Conservation (phyloP, 2,888 invertebrate genomes). For the Heterodera filipjevi region DNA sequence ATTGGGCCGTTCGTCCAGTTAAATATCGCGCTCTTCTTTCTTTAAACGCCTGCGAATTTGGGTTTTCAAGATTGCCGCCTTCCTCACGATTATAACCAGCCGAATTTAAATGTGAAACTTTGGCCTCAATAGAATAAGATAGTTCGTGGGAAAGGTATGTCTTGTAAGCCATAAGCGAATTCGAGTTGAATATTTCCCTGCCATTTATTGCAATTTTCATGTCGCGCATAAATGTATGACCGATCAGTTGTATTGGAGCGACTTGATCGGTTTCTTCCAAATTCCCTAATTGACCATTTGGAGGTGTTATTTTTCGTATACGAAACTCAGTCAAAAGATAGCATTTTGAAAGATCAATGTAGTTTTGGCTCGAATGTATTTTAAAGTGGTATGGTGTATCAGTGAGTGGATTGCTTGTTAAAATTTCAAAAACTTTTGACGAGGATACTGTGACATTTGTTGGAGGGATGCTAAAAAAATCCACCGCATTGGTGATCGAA, state of each 20-base stretch:
- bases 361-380: slow-evolving; percentile 17
- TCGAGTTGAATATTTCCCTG: not conserved
- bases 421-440: slow-evolving; percentile 11
- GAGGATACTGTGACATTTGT: slow-evolving; percentile 17
- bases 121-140: not conserved
- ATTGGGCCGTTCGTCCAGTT: not conserved
- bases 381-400: slow-evolving; percentile 25
- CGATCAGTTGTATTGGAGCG: slow-evolving; percentile 1
- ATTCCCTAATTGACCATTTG: not conserved
- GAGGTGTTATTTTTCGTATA: not conserved
- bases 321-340: slow-evolving; percentile 6
- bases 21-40: not conserved
- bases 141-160: slow-evolving; percentile 2
- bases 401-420: slow-evolving; percentile 20
- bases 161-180: slow-evolving; percentile 14
- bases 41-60: not conserved
- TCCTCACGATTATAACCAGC: not conserved
- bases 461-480: slow-evolving; percentile 11
- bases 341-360: slow-evolving; percentile 15
- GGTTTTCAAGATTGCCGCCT: not conserved
- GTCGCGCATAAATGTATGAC: not conserved
- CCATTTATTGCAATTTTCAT: slow-evolving; percentile 17
- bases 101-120: not conserved
- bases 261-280: not conserved
- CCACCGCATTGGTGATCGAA: slow-evolving; percentile 19